Evolutionary conservation across 2,797 vertebrate genomes (phyloP), one percentile per base, ranked within the genome.

Genomic region (Phalloptychus januarius): DNA sequence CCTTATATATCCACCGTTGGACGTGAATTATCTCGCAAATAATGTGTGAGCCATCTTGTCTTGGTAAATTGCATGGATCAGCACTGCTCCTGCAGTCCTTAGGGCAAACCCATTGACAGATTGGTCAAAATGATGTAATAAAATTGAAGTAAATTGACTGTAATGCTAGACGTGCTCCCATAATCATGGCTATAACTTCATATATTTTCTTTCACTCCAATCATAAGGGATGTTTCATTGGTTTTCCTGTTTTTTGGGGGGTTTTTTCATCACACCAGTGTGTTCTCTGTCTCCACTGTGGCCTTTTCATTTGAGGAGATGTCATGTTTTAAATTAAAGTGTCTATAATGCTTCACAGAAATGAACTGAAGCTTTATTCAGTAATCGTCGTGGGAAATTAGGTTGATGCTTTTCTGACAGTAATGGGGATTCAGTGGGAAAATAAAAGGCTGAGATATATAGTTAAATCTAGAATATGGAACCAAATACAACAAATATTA

Each of bases 321-420:
- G 86, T 84, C 85, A 79, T 86, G 31, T 6, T 78, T 82, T 81
- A 80, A 81, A 90, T 88, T 75, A 88, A 86, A 90, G 84, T 75
- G 86, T 82, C 79, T 71, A 33, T 79, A 75, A 84, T 20, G 50
- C 44, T 76, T 77, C 45, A 80, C 83, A 40, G 58, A 74, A 81
- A 77, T 69, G 44, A 76, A 74, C 81, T 76, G 75, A 81, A 67
- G 65, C 74, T 83, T 83, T 86, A 90, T 86, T 78, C 40, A 28
- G 16, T 45, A 85, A 87, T 85, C 28, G 76, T 72, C 58, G 1
- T 5, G 67, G 86, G 79, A 85, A 85, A 88, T 80, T 18, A 83
- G 63, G 77, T 67, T 15, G 46, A 77, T 50, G 81, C 71, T 33
- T 87, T 85, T 83, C 65, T 75, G 40, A 63, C 75, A 79, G 52